Percentiles rank a stretch among this genome's conserved stretches.
Evolutionary conservation across 1,140 invertebrate species (phyloP).

Genomic region (Sogatella furcifera): DNA sequence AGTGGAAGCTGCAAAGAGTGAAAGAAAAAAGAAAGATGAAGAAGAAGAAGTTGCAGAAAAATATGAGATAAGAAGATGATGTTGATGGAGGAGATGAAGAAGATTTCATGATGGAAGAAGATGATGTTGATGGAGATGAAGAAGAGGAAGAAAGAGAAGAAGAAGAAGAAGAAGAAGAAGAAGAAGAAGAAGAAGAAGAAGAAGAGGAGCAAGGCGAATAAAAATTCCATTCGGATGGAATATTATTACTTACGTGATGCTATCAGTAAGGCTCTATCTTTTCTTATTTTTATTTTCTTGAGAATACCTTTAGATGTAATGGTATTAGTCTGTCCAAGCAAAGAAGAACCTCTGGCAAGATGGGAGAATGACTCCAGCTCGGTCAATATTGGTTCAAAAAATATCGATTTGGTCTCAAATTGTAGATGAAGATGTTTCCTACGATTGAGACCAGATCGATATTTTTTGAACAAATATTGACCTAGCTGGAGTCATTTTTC

Average conservation of each 20-base stretch:
- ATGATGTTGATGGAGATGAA: background rate
- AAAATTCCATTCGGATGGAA: background rate
- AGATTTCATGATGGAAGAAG: background rate
- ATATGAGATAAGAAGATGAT: background rate
- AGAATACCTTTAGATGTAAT: too few relatives aligned
- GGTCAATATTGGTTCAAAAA: too few relatives aligned
- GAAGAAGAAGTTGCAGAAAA: background rate
- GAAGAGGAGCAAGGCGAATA: background rate
- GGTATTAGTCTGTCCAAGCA: too few relatives aligned
- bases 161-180: background rate
- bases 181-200: background rate
- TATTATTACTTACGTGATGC: background rate
- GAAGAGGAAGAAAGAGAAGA: background rate
- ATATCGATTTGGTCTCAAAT: too few relatives aligned
- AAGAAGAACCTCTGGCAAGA: too few relatives aligned
- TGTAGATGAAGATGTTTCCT: too few relatives aligned
- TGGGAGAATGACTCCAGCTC: too few relatives aligned
- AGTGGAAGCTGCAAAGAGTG: too few relatives aligned
- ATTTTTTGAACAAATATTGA: too few relatives aligned
- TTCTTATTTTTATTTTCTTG: too few relatives aligned
- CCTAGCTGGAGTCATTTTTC: too few relatives aligned
- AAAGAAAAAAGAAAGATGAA: background rate
- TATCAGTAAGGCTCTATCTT: background rate
- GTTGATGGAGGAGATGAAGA: background rate
- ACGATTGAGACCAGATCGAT: too few relatives aligned